These are phyloP conservation scores for Lobophora halterata DNA, from an alignment of 2,888 invertebrate species.

Conservation along the genomic window DNA sequence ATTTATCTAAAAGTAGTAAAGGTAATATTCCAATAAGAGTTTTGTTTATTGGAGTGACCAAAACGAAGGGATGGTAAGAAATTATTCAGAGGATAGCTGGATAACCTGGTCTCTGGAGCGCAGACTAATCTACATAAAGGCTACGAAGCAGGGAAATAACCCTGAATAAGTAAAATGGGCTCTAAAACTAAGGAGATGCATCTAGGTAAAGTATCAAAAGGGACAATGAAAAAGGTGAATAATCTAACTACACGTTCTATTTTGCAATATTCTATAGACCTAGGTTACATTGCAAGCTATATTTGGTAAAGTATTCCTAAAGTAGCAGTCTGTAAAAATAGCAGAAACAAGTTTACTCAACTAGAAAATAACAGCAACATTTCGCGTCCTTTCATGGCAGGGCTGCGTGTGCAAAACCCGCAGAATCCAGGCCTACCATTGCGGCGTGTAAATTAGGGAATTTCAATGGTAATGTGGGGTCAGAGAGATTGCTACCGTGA, in stretches of 20 bases:
- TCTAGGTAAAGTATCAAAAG: no score
- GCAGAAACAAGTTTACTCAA: slow-evolving; percentile 2
- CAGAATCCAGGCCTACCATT: slow-evolving; percentile 36
- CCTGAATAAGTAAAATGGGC: slow-evolving; percentile 45
- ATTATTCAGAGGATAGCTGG: slow-evolving; percentile 31
- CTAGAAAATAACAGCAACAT: slow-evolving; percentile 15
- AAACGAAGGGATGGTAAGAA: slow-evolving; percentile 16
- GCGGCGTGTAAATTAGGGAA: slow-evolving; percentile 48
- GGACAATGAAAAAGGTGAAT: no score
- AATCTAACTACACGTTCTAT: no score
- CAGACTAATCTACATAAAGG: slow-evolving; percentile 48
- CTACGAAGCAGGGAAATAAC: slow-evolving; percentile 32
- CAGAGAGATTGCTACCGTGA: slow-evolving; percentile 37
- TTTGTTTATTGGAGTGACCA: slow-evolving; percentile 18
- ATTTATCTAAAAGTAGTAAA: no score
- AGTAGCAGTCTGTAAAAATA: slow-evolving; percentile 11
- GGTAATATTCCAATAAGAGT: slow-evolving; percentile 7
- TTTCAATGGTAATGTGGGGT: slow-evolving; percentile 46
- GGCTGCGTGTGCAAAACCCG: slow-evolving; percentile 27
- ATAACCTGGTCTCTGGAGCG: slow-evolving; percentile 24
- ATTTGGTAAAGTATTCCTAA: no score
- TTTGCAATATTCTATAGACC: no score
- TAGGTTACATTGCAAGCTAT: no score
- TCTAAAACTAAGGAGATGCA: slow-evolving; percentile 13
- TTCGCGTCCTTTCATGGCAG: slow-evolving; percentile 18